These are phyloP conservation scores for Antennarius striatus DNA, from an alignment of 2,113 vertebrate species.

Conservation along the genomic window DNA sequence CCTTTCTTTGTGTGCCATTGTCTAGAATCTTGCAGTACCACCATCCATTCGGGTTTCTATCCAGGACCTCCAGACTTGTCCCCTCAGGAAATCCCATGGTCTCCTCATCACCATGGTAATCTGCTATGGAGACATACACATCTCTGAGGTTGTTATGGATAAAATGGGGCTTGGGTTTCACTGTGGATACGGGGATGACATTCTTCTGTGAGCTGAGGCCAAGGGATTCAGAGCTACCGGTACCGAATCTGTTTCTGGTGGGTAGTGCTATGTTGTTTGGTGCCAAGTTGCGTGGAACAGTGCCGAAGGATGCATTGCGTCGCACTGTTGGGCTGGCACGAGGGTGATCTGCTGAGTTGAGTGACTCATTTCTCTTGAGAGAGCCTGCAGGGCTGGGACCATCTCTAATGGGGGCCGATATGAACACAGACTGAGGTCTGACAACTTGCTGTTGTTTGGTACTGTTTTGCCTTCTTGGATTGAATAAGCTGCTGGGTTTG, in stretches of 20 bases:
- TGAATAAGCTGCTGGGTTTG: constrained; percentile 80
- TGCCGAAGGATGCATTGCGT: constrained; percentile 93
- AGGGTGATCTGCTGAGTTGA: constrained; percentile 87
- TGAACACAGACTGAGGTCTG: constrained; percentile 94
- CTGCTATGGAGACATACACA: constrained; percentile 93
- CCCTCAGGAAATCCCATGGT: constrained; percentile 97
- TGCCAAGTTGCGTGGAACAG: constrained; percentile 72
- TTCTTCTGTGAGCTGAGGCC: constrained; percentile 82
- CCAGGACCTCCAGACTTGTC: constrained; percentile 95
- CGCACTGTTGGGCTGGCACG: constrained; percentile 80
- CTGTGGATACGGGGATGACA: constrained; percentile 88
- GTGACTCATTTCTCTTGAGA: constrained; percentile 93
- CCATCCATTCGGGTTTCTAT: constrained; percentile 98
- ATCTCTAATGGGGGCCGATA: constrained; percentile 81
- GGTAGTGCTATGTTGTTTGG: constrained; percentile 66
- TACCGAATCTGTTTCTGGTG: constrained; percentile 56
- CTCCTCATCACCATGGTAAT: constrained; percentile 97
- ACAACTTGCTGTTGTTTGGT: constrained; percentile 89
- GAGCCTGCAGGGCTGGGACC: constrained; percentile 79
- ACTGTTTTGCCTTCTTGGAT: constrained; percentile 86
- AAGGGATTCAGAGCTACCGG: constrained; percentile 79
- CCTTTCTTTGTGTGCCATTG: constrained; percentile 90
- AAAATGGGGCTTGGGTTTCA: constrained; percentile 94
- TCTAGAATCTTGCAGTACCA: constrained; percentile 99
- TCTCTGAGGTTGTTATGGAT: constrained; percentile 96